Evolutionary conservation across 2,888 invertebrate species (phyloP), one percentile per base, ranked within the genome.

Genomic region (Ornithoptera priamus): DNA sequence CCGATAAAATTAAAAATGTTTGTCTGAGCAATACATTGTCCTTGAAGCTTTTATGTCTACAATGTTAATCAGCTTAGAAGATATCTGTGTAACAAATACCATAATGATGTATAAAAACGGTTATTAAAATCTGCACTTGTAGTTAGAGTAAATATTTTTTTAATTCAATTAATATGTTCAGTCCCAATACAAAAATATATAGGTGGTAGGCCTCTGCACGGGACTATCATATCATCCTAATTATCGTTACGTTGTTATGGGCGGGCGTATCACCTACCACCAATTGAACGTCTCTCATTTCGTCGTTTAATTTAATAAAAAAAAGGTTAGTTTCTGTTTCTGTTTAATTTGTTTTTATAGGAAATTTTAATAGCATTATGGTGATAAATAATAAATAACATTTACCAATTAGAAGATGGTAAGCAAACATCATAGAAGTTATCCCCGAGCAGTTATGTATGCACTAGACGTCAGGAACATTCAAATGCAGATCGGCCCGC

Each of bases 401-500:
- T n/a, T 50, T 50, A 0, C 18, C 18, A 12, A 50, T 50, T 50
- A 50, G 50, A 17, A 18, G 50, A 5, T 3, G 50, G 50, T 50
- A 50, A 17, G 50, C 50, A 50, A 50, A 50, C 17, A 15, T 50
- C 50, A 18, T 17, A 12, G 15, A 17, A 50, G 4, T 17, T 50
- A 8, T 17, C 17, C 50, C 18, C 15, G 50, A 4, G 50, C 50
- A 57, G 57, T 18, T 20, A 24, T 46, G 17, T 46, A 39, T 58
- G 20, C 65, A 57, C 20, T 59, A 39, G 22, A 64, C 30, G 66
- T 62, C 65, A 60, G 39, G 67, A 65, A 60, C 61, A 67, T 59
- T 67, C 50, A 53, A 67, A 57, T 30, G 42, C 46, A 22, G 64
- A 42, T 22, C 57, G 22, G 66, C 59, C 70, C 53, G 61, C 70